Conservation (phyloP, 2,113 vertebrate species). For the Caranx melampygus region DNA sequence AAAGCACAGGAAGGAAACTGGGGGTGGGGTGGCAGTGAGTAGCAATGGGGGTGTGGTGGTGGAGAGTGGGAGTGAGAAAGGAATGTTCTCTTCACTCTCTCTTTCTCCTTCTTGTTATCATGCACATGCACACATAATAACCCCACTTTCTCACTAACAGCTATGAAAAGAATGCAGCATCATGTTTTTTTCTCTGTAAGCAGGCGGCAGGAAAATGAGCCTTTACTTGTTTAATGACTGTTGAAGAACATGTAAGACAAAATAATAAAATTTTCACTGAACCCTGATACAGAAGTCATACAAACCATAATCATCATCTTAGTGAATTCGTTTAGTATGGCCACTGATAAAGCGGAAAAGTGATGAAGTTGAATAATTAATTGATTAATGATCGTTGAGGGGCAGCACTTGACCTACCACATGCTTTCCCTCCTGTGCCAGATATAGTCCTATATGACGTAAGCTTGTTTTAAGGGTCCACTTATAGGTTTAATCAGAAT, state of each 20-base stretch:
- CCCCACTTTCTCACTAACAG: conserved; percentile 62
- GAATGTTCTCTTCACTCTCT: conserved; percentile 87
- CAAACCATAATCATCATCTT: not conserved
- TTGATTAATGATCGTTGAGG: conserved; percentile 26
- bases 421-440: not conserved
- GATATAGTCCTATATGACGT: not conserved
- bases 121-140: conserved; percentile 71
- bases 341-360: not conserved
- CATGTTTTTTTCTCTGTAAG: conserved; percentile 35
- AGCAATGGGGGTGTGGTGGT: conserved; percentile 79
- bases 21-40: conserved; percentile 87
- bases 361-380: conserved; percentile 11
- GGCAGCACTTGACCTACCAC: not conserved
- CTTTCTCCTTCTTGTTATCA: conserved; percentile 75
- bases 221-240: conserved; percentile 39
- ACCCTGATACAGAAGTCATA: not conserved
- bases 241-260: conserved; percentile 5
- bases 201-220: conserved; percentile 21
- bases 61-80: conserved; percentile 89
- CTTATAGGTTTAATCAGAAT: conserved; percentile 14
- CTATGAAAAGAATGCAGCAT: conserved; percentile 73
- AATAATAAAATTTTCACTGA: not conserved
- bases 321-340: not conserved
- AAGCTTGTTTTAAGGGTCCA: conserved; percentile 14
- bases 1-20: conserved; percentile 99